phyloP scores from a whole-genome alignment of 92 coral and sea anemone species.

The Paragorgia papillata region DNA sequence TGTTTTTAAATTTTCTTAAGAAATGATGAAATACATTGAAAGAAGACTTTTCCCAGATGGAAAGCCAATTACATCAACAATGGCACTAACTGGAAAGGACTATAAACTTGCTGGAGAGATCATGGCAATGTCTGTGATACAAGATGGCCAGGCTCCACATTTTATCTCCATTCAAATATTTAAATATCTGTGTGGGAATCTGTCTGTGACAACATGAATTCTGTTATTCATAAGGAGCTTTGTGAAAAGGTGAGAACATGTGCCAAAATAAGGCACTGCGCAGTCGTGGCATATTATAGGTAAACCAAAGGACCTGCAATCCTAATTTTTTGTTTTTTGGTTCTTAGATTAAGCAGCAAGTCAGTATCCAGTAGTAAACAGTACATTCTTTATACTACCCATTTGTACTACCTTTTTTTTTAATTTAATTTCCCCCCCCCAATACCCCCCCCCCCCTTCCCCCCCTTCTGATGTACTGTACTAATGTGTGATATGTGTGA shows the following conservation, averaged over 20 bases:
- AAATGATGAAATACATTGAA: slow-evolving; percentile 50
- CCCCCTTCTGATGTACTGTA: no score
- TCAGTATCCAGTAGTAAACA: no score
- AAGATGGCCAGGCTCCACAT: slow-evolving; percentile 65
- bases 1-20: slow-evolving; percentile 9
- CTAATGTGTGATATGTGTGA: no score
- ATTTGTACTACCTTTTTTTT: no score
- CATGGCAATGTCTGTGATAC: slow-evolving; percentile 67
- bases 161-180: slow-evolving; percentile 49
- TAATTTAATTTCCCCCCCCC: no score
- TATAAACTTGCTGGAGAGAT: slow-evolving; percentile 60
- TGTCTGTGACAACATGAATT: slow-evolving; percentile 46
- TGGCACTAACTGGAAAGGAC: slow-evolving; percentile 46
- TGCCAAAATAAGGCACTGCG: no score
- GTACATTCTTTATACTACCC: no score
- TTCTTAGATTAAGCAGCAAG: no score
- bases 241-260: slow-evolving; percentile 40
- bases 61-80: slow-evolving; percentile 44
- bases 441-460: no score
- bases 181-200: slow-evolving; percentile 44
- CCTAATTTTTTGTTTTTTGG: no score
- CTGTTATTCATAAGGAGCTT: slow-evolving; percentile 38
- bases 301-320: no score
- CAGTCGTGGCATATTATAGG: not conserved
- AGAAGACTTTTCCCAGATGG: slow-evolving; percentile 60